phyloP scores from a whole-genome alignment of 1,140 invertebrate species.

The Lerema accius region DNA sequence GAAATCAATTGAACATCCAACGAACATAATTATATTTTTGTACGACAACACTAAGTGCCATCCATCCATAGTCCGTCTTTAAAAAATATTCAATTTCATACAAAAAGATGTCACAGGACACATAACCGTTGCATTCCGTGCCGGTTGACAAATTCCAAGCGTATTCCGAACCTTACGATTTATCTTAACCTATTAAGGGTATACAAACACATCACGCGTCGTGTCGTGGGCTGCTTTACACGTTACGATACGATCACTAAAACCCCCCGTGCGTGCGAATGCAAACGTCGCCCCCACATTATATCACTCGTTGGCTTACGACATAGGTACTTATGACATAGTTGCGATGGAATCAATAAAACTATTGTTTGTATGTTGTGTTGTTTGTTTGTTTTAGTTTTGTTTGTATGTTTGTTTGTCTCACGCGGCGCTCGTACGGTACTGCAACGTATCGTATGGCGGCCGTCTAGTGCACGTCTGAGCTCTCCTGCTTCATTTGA shows the following conservation, averaged over 20 bases:
- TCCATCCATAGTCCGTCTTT: constrained; percentile 1
- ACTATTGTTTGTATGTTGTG: constrained; percentile 77
- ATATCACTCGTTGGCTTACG: constrained; percentile 62
- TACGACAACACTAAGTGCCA: constrained; percentile 9
- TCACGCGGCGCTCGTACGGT: constrained; percentile 52
- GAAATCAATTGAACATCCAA: too few relatives aligned
- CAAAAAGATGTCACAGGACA: constrained; percentile 21
- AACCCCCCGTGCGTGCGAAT: constrained; percentile 45
- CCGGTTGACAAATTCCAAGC: constrained; percentile 2
- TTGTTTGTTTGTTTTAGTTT: too few relatives aligned
- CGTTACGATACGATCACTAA: constrained; percentile 6
- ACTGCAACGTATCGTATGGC: constrained; percentile 63
- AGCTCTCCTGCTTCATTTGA: constrained; percentile 85
- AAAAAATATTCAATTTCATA: constrained; percentile 9
- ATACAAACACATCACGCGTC: background rate
- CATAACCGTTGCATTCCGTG: background rate
- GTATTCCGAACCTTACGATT: constrained; percentile 12
- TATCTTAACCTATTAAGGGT: background rate
- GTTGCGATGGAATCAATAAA: constrained; percentile 76
- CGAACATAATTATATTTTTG: too few relatives aligned
- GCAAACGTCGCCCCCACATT: constrained; percentile 52
- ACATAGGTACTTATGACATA: constrained; percentile 71
- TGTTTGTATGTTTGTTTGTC: too few relatives aligned
- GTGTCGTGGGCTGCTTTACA: constrained; percentile 17
- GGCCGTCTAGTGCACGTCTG: constrained; percentile 75